Evolutionary conservation across 2,797 vertebrate genomes (phyloP).

Genomic region (Crocidura indochinensis): DNA sequence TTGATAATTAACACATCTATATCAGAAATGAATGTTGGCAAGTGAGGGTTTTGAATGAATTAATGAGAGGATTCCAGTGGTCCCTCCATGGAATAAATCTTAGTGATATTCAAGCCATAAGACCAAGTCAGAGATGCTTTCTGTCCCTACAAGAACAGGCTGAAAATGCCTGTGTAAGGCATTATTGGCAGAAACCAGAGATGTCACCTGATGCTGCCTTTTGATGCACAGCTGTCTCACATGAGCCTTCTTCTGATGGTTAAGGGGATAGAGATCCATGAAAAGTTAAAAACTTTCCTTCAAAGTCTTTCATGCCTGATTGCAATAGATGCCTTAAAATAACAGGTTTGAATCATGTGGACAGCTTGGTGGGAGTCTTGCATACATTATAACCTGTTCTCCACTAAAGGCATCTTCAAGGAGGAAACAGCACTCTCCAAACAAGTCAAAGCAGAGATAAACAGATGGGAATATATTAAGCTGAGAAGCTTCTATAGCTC

Average conservation of each 20-base stretch:
- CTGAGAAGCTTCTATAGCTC: too few species aligned
- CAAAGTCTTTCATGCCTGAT: background rate
- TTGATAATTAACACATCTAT: conserved; percentile 42
- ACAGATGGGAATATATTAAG: too few species aligned
- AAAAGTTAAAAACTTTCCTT: background rate
- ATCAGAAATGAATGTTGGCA: conserved; percentile 47
- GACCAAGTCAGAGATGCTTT: background rate
- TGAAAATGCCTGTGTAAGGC: rapidly evolving
- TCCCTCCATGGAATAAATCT: background rate
- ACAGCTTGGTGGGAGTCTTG: background rate
- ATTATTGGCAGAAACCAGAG: background rate
- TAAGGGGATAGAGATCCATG: background rate
- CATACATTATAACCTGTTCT: background rate
- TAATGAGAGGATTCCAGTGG: background rate
- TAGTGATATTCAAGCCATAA: background rate
- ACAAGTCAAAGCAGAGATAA: too few species aligned
- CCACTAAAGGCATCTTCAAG: background rate
- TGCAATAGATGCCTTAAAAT: conserved; percentile 19
- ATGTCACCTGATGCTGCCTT: background rate
- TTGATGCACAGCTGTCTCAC: background rate
- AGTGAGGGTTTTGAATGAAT: conserved; percentile 9
- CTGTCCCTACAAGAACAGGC: background rate
- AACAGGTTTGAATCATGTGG: background rate
- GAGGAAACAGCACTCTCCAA: too few species aligned
- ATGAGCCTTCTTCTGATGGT: background rate